Percentiles rank a stretch among this genome's conserved stretches.
Evolutionary conservation across 2,888 invertebrate species (phyloP).

Genomic region (Acleris emargana): DNA sequence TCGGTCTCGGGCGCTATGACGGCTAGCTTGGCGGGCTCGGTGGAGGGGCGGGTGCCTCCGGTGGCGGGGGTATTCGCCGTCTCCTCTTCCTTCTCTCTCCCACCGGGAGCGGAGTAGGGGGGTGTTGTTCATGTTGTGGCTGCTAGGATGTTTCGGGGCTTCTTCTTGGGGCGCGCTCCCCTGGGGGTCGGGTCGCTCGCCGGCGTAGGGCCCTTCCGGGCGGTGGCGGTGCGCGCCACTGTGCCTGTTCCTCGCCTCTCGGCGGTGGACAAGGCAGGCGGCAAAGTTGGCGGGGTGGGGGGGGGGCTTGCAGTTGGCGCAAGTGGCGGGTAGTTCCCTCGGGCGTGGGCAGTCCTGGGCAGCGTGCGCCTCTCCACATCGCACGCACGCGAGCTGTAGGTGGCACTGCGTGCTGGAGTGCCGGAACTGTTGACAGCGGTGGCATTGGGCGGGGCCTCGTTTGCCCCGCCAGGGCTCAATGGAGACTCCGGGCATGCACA

Average conservation of each 20-base stretch:
- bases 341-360: neutral
- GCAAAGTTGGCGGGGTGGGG: neutral
- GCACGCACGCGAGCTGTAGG: neutral
- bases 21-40: too few species aligned
- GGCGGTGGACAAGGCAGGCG: neutral
- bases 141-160: too few species aligned
- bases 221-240: neutral
- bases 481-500: neutral
- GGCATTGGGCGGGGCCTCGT: constrained; percentile 10
- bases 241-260: neutral
- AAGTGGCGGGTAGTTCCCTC: neutral
- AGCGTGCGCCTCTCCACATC: too few species aligned
- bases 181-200: too few species aligned
- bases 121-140: too few species aligned
- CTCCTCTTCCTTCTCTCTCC: too few species aligned
- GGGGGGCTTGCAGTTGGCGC: neutral
- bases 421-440: constrained; percentile 2
- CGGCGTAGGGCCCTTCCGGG: neutral
- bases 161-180: too few species aligned
- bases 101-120: too few species aligned
- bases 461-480: constrained; percentile 11
- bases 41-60: too few species aligned
- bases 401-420: neutral
- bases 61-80: too few species aligned
- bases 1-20: too few species aligned